These are phyloP conservation scores for Phalacrocorax brasilianus DNA, from an alignment of 2,113 vertebrate species.

Conservation along the genomic window DNA sequence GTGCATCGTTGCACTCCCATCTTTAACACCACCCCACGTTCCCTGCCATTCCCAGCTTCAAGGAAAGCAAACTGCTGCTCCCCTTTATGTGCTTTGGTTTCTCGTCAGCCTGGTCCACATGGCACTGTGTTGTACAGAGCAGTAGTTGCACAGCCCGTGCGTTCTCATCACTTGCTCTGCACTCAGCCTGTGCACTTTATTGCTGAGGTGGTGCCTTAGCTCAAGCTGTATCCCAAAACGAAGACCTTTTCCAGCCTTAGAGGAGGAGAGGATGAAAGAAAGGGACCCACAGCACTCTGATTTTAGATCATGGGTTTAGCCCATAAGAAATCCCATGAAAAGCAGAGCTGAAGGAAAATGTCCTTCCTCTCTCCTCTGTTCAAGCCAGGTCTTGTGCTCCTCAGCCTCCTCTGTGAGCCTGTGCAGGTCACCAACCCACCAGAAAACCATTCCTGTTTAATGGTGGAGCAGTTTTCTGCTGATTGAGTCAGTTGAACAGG, in stretches of 20 bases:
- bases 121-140: background rate
- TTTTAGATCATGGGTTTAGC: background rate
- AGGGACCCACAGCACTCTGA: background rate
- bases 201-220: background rate
- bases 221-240: background rate
- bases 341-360: background rate
- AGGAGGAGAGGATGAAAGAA: background rate
- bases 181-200: background rate
- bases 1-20: fast-evolving
- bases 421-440: background rate
- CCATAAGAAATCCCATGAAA: background rate
- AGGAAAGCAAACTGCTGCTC: background rate
- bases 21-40: fast-evolving
- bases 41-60: background rate
- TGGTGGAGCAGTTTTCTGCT: background rate
- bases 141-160: background rate
- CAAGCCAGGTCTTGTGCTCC: background rate
- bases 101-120: background rate
- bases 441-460: background rate
- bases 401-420: background rate
- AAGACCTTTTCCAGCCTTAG: background rate
- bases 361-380: background rate
- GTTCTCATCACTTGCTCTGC: background rate
- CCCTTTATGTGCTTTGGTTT: background rate
- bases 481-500: background rate